Conservation (phyloP, 2,113 vertebrate genomes). For the Hippocampus barbouri region DNA sequence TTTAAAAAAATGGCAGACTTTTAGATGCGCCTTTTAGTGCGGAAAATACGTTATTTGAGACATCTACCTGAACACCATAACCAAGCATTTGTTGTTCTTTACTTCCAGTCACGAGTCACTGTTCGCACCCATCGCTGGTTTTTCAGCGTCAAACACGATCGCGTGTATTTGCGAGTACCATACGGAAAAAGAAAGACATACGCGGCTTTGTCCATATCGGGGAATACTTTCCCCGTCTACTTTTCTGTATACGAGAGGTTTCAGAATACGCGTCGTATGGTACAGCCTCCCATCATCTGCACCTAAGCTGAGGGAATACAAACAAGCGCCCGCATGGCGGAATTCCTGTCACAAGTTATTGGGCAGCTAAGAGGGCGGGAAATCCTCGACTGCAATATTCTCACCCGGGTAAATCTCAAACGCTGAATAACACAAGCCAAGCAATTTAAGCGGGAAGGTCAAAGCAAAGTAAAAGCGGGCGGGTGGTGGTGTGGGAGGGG, state of each 20-base stretch:
- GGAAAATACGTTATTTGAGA: no score
- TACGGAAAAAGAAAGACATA: no score
- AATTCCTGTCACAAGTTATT: slow-evolving; percentile 72
- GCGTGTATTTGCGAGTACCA: no score
- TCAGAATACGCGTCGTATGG: not conserved
- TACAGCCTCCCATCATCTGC: slow-evolving; percentile 34
- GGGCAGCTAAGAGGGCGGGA: slow-evolving; percentile 73
- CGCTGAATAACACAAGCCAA: slow-evolving; percentile 78
- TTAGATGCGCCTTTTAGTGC: no score
- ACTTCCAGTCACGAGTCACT: no score
- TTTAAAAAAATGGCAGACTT: no score
- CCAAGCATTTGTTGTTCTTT: no score
- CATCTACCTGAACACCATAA: no score
- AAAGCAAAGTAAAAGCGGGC: slow-evolving; percentile 73
- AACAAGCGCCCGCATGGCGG: slow-evolving; percentile 46
- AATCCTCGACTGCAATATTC: slow-evolving; percentile 73
- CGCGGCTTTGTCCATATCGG: not conserved
- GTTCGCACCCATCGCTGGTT: no score
- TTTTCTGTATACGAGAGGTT: not conserved
- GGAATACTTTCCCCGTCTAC: not conserved
- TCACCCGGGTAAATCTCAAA: slow-evolving; percentile 70
- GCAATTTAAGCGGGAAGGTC: slow-evolving; percentile 77
- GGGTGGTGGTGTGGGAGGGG: slow-evolving; percentile 19
- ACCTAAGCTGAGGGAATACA: slow-evolving; percentile 62
- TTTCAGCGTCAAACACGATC: no score